Evolutionary conservation across 2,797 vertebrate species (phyloP).

Genomic region (Otus scops): DNA sequence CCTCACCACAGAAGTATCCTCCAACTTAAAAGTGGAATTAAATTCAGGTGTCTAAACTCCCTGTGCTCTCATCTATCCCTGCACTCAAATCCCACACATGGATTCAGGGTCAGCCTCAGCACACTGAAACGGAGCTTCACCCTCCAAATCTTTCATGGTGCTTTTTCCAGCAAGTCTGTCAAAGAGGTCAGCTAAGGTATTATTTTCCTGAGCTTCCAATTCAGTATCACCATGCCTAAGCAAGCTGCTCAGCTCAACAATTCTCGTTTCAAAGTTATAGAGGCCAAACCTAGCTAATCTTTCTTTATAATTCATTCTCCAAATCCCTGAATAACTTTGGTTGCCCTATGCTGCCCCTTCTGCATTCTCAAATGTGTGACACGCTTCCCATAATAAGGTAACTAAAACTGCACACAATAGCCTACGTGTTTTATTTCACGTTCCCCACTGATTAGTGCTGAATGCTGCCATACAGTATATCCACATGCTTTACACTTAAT

Average conservation of each 20-base stretch:
- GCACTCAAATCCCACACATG: not conserved
- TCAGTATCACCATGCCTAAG: not conserved
- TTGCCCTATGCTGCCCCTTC: constrained; percentile 21
- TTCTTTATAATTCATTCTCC: constrained; percentile 44
- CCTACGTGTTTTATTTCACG: constrained; percentile 23
- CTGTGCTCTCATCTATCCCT: not conserved
- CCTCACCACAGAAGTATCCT: not conserved
- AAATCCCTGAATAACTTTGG: constrained; percentile 49
- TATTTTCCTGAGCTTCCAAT: constrained; percentile 13
- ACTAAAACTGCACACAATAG: constrained; percentile 19
- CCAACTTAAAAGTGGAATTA: not conserved
- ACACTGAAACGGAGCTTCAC: accelerated
- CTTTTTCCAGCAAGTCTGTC: not conserved
- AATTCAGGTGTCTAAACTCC: not conserved
- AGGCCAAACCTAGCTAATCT: constrained; percentile 60
- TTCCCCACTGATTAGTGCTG: constrained; percentile 43
- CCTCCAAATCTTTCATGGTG: not conserved
- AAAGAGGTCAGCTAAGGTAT: not conserved
- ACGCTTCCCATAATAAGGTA: constrained; percentile 21
- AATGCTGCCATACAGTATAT: not conserved
- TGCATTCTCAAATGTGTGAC: not conserved
- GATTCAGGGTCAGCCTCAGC: not conserved
- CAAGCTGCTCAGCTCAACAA: constrained; percentile 34
- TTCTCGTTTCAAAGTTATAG: constrained; percentile 33
- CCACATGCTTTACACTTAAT: not conserved